Evolutionary conservation across 2,888 invertebrate species (phyloP), one percentile per base, ranked within the genome.

Genomic region (Perithous albicinctus): DNA sequence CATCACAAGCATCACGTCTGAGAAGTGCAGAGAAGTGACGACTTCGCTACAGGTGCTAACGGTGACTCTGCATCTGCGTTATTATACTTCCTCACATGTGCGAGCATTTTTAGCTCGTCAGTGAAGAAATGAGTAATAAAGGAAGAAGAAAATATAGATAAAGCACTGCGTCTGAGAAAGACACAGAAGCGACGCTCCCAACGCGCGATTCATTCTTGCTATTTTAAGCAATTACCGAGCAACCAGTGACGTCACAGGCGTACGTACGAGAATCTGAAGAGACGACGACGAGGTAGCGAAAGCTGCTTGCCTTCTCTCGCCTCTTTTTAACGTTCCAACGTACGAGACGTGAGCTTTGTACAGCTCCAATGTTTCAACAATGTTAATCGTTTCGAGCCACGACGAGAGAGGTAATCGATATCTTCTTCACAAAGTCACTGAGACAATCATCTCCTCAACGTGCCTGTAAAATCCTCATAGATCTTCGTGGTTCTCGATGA

Each of bases 211-310:
- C 88, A 88, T 88, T 84, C 85, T 84, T 82, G 85, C 87, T 89
- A 89, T 89, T 89, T 89, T 89, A 86, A 89, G 89, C 87, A 88
- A 88, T 87, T 86, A 86, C 87, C 84, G 83, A 78, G 84, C 80
- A 77, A 82, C 77, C 72, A 72, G 78, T 87, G 87, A 86, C 85
- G 88, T 86, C 85, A 86, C 78, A 78, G 54, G 56, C 66, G 23
- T 73, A 80, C 64, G 75, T n/a, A 61, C 70, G 63, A 67, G 61
- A 54, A 66, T 41, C 41, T 32, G 59, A n/a, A 51, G 59, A 76
- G 73, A 76, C 76, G 51, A 64, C 43, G 46, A 48, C n/a, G 43
- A 35, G 43, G 41, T 20, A 18, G 10, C 32, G 46, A 18, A 32
- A 26, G 15, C 59, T 32, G 43, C 51, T 23, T n/a, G 48, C 48